Percentiles rank a stretch among this genome's conserved stretches.
Conservation (phyloP, 2,888 invertebrate genomes). For the Nesidiocoris tenuis region DNA sequence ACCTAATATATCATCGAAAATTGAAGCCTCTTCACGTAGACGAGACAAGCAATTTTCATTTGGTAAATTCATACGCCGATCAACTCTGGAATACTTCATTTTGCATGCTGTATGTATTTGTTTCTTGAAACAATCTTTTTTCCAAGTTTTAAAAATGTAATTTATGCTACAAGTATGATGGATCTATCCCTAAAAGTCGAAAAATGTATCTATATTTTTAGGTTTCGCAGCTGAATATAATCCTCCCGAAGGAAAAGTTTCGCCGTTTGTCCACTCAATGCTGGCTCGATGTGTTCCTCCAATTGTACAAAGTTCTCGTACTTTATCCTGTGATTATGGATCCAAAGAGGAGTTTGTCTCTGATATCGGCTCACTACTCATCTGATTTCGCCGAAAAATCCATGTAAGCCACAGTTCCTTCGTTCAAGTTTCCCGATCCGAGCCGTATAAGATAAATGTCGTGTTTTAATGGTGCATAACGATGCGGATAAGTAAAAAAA, state of each 20-base stretch:
- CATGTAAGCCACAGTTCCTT: not conserved
- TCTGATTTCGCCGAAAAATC: not conserved
- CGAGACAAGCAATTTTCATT: not conserved
- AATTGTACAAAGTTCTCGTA: constrained; percentile 60
- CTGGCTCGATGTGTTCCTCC: constrained; percentile 65
- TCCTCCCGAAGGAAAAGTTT: constrained; percentile 49
- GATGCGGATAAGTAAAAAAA: no score
- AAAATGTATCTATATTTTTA: not conserved
- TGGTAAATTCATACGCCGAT: constrained; percentile 5
- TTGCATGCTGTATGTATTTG: not conserved
- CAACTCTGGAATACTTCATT: no score
- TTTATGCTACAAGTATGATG: no score
- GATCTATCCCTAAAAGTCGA: no score
- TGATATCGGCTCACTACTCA: not conserved
- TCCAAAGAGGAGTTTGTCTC: not conserved
- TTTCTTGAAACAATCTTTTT: not conserved
- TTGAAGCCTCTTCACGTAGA: constrained; percentile 16
- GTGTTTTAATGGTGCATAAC: no score
- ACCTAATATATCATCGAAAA: constrained; percentile 49
- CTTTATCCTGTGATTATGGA: constrained; percentile 11
- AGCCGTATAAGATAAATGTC: no score
- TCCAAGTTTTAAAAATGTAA: no score
- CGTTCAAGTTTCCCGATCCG: no score
- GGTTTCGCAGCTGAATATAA: constrained; percentile 26
- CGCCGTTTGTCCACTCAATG: constrained; percentile 55